These are phyloP conservation scores for Lota lota DNA, from an alignment of 2,113 vertebrate genomes.

Conservation along the genomic window DNA sequence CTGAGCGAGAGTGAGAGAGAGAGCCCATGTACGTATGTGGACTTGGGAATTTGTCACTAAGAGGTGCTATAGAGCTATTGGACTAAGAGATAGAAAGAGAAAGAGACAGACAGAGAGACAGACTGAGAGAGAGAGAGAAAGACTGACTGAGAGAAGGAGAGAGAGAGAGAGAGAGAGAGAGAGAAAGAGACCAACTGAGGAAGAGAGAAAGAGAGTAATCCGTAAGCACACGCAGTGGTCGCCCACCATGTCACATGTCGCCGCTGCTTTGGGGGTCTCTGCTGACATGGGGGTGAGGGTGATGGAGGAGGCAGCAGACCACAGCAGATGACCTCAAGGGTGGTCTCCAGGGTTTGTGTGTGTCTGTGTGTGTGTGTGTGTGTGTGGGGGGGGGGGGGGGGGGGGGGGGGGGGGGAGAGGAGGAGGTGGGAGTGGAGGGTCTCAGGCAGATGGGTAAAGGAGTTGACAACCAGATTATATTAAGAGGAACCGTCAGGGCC, in stretches of 20 bases:
- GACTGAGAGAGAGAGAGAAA: neutral
- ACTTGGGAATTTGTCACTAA: too few species aligned
- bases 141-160: neutral
- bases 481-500: conserved; percentile 49
- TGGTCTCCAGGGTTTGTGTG: too few species aligned
- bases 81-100: conserved; percentile 24
- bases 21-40: too few species aligned
- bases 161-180: too few species aligned
- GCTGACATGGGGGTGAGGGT: conserved; percentile 43
- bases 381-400: conserved; percentile 4
- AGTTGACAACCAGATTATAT: conserved; percentile 53
- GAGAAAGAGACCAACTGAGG: conserved; percentile 12
- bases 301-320: conserved; percentile 17
- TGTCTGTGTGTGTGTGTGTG: too few species aligned
- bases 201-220: too few species aligned
- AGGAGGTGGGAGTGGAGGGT: conserved; percentile 21
- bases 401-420: conserved; percentile 11
- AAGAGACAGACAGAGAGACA: neutral
- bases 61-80: too few species aligned
- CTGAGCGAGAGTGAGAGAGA: too few species aligned
- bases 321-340: too few species aligned
- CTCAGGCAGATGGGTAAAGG: conserved; percentile 37
- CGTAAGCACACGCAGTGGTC: too few species aligned
- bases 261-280: conserved; percentile 48
- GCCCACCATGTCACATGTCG: too few species aligned